Evolutionary conservation across 35 echinoderm and acorn worm species (phyloP), one percentile per base, ranked within the genome.

Genomic region (Nesometra sesokonis): DNA sequence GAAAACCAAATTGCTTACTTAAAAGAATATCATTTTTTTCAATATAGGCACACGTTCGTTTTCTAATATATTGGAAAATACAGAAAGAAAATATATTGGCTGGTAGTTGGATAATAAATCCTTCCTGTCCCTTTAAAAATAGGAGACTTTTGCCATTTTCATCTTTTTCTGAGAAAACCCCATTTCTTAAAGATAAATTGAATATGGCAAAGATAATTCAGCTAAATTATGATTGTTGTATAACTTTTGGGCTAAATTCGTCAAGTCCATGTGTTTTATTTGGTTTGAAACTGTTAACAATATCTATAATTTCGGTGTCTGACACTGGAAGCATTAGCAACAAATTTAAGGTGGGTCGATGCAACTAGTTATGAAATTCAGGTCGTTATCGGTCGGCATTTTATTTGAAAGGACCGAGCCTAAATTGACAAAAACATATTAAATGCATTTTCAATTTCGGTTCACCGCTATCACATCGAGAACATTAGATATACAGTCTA

Each of bases 31-130:
- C 29, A 32, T 81, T 43, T 43, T 85, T 80, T 27, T 32, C 35
- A 57, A 93, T 32, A n/a, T 86, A 93, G 8, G 39, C 30, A 23
- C 27, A 47, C 4, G 79, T 40, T 76, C 76, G 38, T 30, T 38
- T 82, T 93, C 87, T 35, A 93, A 57, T 32, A 89, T 57, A 85
- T 93, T 89, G 32, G 82, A 89, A 32, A 93, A 82, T 80, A 23
- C 77, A 7, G 87, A 43, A 39, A 89, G 37, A 86, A 93, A 17
- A 23, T 82, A 93, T 33, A 89, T 89, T 19, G 87, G 91, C 19
- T 85, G 29, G 35, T 93, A 93, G 76, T 89, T 93, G n/a, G 15
- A 34, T 76, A 80, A 31, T 9, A 27, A 23, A 27, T 82, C 31
- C 33, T 36, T 35, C 23, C 79, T 76, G 29, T 78, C 87, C 13